Evolutionary conservation across 2,113 vertebrate species (phyloP).

Genomic region (Xenotilapia flavipinnis): DNA sequence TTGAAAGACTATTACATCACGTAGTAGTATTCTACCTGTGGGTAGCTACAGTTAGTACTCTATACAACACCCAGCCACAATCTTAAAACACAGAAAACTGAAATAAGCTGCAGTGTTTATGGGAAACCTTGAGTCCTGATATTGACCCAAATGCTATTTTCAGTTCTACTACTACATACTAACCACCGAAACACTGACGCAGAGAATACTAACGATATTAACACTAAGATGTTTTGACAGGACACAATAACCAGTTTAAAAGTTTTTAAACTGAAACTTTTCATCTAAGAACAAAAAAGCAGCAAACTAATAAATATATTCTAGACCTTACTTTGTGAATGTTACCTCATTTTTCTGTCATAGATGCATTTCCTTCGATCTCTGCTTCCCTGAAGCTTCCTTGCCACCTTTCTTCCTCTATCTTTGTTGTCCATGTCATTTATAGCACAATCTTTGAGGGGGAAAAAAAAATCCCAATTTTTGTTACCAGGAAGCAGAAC

Average conservation of each 20-base stretch:
- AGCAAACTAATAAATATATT: not conserved
- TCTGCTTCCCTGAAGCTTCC: not conserved
- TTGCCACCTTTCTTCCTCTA: not conserved
- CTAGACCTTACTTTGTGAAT: not conserved
- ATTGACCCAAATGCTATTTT: not conserved
- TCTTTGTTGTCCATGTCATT: not conserved
- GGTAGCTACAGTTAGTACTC: not conserved
- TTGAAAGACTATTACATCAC: not conserved
- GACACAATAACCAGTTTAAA: not conserved
- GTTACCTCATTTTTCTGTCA: not conserved
- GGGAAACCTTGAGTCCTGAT: not conserved
- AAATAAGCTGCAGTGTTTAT: not conserved
- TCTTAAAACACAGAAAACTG: not conserved
- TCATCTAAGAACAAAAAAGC: not conserved
- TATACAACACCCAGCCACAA: not conserved
- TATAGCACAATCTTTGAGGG: not conserved
- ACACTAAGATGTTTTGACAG: not conserved
- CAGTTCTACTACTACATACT: not conserved
- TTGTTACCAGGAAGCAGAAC: slow-evolving; percentile 3
- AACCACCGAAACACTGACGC: accelerated
- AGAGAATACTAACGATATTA: not conserved
- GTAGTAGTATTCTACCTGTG: not conserved
- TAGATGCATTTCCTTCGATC: not conserved
- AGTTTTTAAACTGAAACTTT: not conserved
- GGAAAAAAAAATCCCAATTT: not conserved